Base-by-base conservation (phyloP, 2,888 invertebrate genomes). In the Eupithecia dodoneata region DNA sequence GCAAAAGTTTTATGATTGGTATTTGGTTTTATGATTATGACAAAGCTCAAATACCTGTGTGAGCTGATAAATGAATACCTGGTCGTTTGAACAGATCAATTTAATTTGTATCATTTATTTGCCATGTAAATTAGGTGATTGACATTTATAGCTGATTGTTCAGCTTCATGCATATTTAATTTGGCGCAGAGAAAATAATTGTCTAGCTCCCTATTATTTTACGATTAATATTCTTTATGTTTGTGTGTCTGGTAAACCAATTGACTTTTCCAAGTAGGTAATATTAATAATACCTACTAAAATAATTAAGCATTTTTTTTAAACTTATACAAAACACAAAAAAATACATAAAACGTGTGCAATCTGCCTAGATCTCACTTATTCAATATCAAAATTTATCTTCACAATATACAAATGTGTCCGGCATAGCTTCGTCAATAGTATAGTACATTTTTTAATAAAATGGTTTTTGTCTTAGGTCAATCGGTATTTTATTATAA, bases 41-140 rank as follows among this genome's bases (percentile, higher is more conserved):
- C 72, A 73, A 73, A 71, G 73, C 65, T 74, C 72, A 63, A 12
- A 74, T 74, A 45, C 69, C 65, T 63, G 74, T 59, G 18, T 59
- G 5, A n/a, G 55, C 69, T 77, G 52, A 55, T 30, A 2, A 72
- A 77, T 70, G 13, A 71, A 42, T 75, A 72, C 63, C 63, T 75
- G 45, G 49, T 65, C 49, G 72, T 77, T 78, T 75, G 70, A 71
- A 63, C 66, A 75, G 71, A 75, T 75, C 75, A 18, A 71, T 73
- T 71, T 71, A 74, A 73, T 78, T 78, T 75, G 71, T 67, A 71
- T 73, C 71, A 71, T 73, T 75, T 73, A 78, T 73, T 75, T 78
- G 59, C 75, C 73, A 75, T 75, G 71, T 78, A 66, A 77, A 75
- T 78, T 75, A 59, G 66, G 66, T 59, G 73, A 75, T 78, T 77